Conservation (phyloP, 64 coral and sea anemone genomes). For the Actinia tenebrosa region DNA sequence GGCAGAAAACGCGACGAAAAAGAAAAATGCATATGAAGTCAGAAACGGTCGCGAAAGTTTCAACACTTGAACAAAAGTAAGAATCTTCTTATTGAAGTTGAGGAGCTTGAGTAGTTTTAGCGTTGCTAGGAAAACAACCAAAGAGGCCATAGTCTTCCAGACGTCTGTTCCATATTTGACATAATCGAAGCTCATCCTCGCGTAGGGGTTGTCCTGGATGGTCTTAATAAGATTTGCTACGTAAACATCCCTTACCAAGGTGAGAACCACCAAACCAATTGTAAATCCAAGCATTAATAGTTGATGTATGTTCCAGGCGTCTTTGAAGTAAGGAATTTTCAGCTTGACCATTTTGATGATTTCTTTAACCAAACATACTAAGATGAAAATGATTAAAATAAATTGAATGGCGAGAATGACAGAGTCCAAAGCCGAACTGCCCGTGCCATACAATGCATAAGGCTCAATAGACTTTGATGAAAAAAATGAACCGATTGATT, state of each 20-base stretch:
- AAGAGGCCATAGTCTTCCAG: slow-evolving; percentile 21
- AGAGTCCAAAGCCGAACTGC: background rate
- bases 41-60: slow-evolving; percentile 20
- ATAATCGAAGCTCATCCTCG: slow-evolving; percentile 43
- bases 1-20: slow-evolving; percentile 44
- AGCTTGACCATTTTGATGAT: slow-evolving; percentile 42
- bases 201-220: slow-evolving; percentile 45
- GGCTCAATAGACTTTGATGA: slow-evolving; percentile 28
- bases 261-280: slow-evolving; percentile 22
- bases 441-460: slow-evolving; percentile 38
- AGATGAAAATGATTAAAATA: slow-evolving; percentile 45
- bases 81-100: slow-evolving; percentile 45
- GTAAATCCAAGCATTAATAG: slow-evolving; percentile 34
- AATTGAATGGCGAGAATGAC: background rate
- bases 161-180: slow-evolving; percentile 19
- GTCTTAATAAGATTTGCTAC: slow-evolving; percentile 4
- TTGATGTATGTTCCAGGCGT: slow-evolving; percentile 49
- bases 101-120: slow-evolving; percentile 58
- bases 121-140: slow-evolving; percentile 50
- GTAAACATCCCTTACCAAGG: slow-evolving; percentile 21
- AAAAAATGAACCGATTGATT: slow-evolving; percentile 40
- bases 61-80: slow-evolving; percentile 28
- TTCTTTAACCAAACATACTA: slow-evolving; percentile 21
- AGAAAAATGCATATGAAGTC: slow-evolving; percentile 38
- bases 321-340: slow-evolving; percentile 36